Evolutionary conservation across 92 coral and sea anemone genomes (phyloP).

Genomic region (Palythoa grandiflora): DNA sequence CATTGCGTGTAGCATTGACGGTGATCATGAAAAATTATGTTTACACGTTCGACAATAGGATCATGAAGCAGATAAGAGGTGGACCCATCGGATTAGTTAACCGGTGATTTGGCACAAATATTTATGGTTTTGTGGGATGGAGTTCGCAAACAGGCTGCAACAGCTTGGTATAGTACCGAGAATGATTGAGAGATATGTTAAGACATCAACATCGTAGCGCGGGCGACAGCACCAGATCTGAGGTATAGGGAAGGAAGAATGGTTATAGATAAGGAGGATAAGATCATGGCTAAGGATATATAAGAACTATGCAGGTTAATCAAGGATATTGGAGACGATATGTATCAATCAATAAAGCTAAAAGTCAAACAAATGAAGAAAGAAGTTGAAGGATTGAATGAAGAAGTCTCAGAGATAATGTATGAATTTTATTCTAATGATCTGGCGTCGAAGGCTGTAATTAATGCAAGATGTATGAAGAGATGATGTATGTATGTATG

Average conservation of each 20-base stretch:
- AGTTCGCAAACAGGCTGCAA: slow-evolving; percentile 25
- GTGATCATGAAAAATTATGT: slow-evolving; percentile 52
- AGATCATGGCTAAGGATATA: too few relatives aligned
- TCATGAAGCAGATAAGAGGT: slow-evolving; percentile 9
- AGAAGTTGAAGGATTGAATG: too few relatives aligned
- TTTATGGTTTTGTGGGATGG: slow-evolving; percentile 48
- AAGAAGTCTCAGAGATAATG: too few relatives aligned
- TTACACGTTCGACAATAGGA: slow-evolving; percentile 41
- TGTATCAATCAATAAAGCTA: too few relatives aligned
- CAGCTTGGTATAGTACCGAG: slow-evolving; percentile 24
- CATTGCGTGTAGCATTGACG: slow-evolving; percentile 4
- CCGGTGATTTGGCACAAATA: slow-evolving; percentile 34
- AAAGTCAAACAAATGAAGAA: too few relatives aligned
- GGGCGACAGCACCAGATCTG: slow-evolving; percentile 26
- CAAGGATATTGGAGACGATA: too few relatives aligned
- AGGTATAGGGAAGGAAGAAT: slow-evolving; percentile 18
- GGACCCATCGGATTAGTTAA: not conserved
- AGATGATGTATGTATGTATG: too few relatives aligned
- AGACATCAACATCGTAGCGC: slow-evolving; percentile 33
- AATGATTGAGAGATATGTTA: slow-evolving; percentile 43
- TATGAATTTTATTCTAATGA: too few relatives aligned
- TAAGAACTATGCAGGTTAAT: too few relatives aligned
- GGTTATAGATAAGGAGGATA: not conserved
- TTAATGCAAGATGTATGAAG: too few relatives aligned
- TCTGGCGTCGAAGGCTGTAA: too few relatives aligned